phyloP scores from a whole-genome alignment of 1,140 invertebrate species.

The Andrena cerasifolii region DNA sequence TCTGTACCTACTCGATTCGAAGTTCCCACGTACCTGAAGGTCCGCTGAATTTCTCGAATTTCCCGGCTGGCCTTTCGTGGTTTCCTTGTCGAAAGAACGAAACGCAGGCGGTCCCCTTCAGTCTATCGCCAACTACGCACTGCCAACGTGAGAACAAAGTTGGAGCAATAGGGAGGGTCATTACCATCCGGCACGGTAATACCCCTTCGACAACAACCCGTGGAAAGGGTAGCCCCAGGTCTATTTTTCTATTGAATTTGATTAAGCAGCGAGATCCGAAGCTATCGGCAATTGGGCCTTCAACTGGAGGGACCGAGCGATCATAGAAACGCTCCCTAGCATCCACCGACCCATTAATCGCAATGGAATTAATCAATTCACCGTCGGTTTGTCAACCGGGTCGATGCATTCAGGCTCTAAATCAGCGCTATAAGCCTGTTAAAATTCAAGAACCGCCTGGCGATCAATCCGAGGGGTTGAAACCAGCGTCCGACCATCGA shows the following conservation, averaged over 20 bases:
- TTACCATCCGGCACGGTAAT: constrained; percentile 73
- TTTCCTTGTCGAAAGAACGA: constrained; percentile 19
- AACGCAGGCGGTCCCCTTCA: constrained; percentile 42
- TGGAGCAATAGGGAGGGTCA: constrained; percentile 78
- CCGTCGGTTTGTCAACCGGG: neutral
- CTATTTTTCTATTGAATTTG: constrained; percentile 68
- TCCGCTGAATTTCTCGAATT: neutral
- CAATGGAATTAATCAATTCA: constrained; percentile 29
- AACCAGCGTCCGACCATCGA: too few relatives aligned
- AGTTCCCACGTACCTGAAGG: constrained; percentile 25
- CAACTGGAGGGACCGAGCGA: neutral
- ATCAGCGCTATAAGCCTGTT: neutral
- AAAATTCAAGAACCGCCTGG: neutral
- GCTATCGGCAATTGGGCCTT: constrained; percentile 31
- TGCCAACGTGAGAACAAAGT: constrained; percentile 49
- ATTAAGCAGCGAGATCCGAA: constrained; percentile 56
- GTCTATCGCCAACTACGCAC: constrained; percentile 55
- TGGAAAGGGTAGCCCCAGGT: constrained; percentile 41
- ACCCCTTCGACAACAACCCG: constrained; percentile 38
- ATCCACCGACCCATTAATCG: neutral
- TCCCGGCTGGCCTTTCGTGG: neutral
- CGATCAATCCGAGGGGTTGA: too few relatives aligned
- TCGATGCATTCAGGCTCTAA: neutral
- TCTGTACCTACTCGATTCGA: too few relatives aligned
- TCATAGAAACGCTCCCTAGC: constrained; percentile 24